A percentile compares a stretch with the other conserved stretches of the same genome.
Evolutionary conservation across 1,140 invertebrate species (phyloP).

Genomic region (Drosophila asahinai): DNA sequence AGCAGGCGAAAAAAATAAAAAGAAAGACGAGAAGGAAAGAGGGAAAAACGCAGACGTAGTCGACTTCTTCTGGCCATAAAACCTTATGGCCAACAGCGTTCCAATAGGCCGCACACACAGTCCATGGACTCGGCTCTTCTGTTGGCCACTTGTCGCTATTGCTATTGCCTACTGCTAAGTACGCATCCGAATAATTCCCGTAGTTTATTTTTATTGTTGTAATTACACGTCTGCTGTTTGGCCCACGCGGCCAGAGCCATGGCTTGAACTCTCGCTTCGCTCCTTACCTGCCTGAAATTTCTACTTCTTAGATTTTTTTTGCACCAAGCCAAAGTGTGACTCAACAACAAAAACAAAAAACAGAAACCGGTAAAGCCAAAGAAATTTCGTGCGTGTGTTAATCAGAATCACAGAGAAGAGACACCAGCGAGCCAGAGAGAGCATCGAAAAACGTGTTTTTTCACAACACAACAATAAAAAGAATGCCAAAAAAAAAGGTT

Average conservation of each 20-base stretch:
- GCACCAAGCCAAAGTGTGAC: slow-evolving; percentile 46
- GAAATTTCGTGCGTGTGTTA: slow-evolving; percentile 77
- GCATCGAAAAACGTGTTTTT: slow-evolving; percentile 60
- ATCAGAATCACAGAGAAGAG: slow-evolving; percentile 41
- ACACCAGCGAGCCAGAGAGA: slow-evolving; percentile 3
- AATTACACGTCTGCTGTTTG: slow-evolving; percentile 67
- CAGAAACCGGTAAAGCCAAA: slow-evolving; percentile 75
- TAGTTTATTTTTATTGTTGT: slow-evolving; percentile 83
- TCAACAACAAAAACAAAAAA: slow-evolving; percentile 37
- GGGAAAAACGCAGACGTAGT: slow-evolving; percentile 49
- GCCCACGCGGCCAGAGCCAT: slow-evolving; percentile 34
- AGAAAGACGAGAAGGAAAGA: slow-evolving; percentile 1
- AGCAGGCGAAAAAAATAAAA: slow-evolving; percentile 45
- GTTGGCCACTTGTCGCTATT: slow-evolving; percentile 67
- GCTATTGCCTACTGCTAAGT: slow-evolving; percentile 55
- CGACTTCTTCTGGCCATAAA: slow-evolving; percentile 64
- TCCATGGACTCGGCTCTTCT: slow-evolving; percentile 21
- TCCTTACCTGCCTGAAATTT: slow-evolving; percentile 13
- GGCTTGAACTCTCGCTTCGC: slow-evolving; percentile 21
- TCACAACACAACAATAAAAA: slow-evolving; percentile 26
- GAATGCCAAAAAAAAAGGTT: slow-evolving; percentile 20
- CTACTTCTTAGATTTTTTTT: slow-evolving; percentile 29
- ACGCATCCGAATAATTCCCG: slow-evolving; percentile 77
- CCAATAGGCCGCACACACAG: slow-evolving; percentile 74
- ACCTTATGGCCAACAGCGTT: slow-evolving; percentile 75